Conservation (phyloP, 2,797 vertebrate genomes). For the Poecilia gillii region DNA sequence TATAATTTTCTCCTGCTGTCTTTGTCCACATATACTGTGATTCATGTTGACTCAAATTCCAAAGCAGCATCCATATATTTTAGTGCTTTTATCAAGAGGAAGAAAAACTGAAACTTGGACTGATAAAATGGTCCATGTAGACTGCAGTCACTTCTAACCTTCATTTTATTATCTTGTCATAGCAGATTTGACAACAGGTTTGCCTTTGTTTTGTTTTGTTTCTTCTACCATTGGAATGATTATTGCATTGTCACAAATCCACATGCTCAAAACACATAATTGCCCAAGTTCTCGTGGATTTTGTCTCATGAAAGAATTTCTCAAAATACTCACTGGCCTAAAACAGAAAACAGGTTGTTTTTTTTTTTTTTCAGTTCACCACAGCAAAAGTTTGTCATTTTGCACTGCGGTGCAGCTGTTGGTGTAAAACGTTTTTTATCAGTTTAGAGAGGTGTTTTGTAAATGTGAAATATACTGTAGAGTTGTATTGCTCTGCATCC, state of each 20-base stretch:
- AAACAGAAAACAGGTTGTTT: not conserved
- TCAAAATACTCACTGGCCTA: not conserved
- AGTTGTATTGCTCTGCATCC: not conserved
- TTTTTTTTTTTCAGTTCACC: not conserved
- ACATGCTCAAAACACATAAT: too few species aligned
- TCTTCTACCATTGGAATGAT: not conserved
- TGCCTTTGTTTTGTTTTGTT: not conserved
- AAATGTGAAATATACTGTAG: not conserved
- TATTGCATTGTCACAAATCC: not conserved
- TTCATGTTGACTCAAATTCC: not conserved
- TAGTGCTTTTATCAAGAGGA: not conserved
- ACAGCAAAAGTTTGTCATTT: too few species aligned
- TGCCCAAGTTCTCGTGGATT: not conserved
- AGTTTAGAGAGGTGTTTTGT: not conserved
- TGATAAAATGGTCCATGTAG: not conserved
- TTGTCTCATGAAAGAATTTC: not conserved
- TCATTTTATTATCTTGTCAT: not conserved
- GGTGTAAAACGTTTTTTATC: not conserved
- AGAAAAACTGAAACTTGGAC: not conserved
- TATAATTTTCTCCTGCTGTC: not conserved
- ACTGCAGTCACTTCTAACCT: not conserved
- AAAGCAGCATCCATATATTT: not conserved
- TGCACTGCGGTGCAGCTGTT: not conserved
- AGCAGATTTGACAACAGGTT: not conserved
- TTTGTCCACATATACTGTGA: not conserved